Conservation (phyloP, 2,797 vertebrate genomes). For the Varecia variegata region DNA sequence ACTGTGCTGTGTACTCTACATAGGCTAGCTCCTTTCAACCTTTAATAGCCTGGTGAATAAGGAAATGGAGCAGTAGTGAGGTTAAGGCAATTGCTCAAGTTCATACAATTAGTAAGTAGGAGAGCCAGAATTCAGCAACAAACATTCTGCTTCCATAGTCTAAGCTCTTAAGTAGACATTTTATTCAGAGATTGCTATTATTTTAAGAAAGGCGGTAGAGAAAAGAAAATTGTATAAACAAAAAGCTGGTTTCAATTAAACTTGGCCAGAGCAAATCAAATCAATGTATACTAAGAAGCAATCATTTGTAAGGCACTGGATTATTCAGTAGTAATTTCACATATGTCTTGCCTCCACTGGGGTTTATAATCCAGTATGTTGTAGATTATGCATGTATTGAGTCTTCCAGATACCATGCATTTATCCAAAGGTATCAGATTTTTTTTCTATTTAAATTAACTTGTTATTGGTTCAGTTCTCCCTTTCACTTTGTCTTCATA, state of each 20-base stretch:
- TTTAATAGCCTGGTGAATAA: background rate
- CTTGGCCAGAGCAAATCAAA: constrained; percentile 13
- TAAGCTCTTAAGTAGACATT: background rate
- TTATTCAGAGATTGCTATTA: background rate
- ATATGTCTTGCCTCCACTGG: background rate
- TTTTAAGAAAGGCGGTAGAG: background rate
- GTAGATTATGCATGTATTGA: background rate
- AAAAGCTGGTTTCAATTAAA: constrained; percentile 1
- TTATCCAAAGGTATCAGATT: background rate
- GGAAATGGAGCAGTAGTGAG: background rate
- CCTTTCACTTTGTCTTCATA: background rate
- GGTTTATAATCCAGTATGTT: background rate
- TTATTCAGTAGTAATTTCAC: background rate
- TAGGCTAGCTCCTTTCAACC: background rate
- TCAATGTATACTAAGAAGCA: background rate
- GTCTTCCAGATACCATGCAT: background rate
- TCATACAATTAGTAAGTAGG: background rate
- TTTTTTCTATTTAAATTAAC: background rate
- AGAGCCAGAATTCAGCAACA: background rate
- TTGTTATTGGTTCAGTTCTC: background rate
- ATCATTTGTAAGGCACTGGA: background rate
- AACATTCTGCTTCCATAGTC: background rate
- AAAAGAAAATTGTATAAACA: background rate
- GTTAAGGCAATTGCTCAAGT: background rate
- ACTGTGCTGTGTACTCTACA: background rate